A percentile compares a stretch with the other conserved stretches of the same genome.
Conservation (phyloP, 2,797 vertebrate species). For the Cossypha niveicapilla region DNA sequence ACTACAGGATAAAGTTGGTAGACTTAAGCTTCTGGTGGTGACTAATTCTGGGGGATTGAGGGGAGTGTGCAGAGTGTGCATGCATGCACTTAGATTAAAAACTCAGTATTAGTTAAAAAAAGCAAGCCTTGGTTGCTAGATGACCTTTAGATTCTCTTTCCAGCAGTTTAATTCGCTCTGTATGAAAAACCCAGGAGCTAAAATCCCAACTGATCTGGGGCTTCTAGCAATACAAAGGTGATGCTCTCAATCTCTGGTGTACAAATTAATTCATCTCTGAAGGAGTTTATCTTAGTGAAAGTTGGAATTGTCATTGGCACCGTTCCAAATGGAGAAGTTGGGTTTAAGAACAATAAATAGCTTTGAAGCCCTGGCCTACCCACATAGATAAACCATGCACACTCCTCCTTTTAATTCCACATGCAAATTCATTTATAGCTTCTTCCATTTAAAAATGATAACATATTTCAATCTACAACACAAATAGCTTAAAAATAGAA, state of each 20-base stretch:
- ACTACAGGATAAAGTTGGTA: background rate
- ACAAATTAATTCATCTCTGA: conserved; percentile 44
- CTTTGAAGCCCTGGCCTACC: background rate
- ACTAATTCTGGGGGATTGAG: background rate
- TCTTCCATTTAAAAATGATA: background rate
- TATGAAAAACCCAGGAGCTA: conserved; percentile 38
- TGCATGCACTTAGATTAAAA: background rate
- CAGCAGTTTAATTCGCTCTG: conserved; percentile 35
- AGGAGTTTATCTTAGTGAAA: conserved; percentile 4
- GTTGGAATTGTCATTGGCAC: background rate
- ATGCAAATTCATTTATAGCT: background rate
- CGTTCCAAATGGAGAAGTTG: background rate
- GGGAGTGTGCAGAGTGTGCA: background rate
- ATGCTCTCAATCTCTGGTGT: conserved; percentile 53
- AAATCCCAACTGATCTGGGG: conserved; percentile 24
- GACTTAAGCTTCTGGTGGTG: background rate
- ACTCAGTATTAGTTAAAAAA: background rate
- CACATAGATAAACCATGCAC: background rate
- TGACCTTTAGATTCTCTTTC: conserved; percentile 29
- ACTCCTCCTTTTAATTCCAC: background rate
- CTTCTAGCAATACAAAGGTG: conserved; percentile 43
- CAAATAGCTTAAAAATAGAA: background rate
- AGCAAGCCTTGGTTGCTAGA: background rate
- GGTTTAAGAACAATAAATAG: background rate
- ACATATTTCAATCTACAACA: background rate